A percentile compares a stretch with the other conserved stretches of the same genome.
Conservation (phyloP, 2,113 vertebrate species). For the Pyxicephalus adspersus region DNA sequence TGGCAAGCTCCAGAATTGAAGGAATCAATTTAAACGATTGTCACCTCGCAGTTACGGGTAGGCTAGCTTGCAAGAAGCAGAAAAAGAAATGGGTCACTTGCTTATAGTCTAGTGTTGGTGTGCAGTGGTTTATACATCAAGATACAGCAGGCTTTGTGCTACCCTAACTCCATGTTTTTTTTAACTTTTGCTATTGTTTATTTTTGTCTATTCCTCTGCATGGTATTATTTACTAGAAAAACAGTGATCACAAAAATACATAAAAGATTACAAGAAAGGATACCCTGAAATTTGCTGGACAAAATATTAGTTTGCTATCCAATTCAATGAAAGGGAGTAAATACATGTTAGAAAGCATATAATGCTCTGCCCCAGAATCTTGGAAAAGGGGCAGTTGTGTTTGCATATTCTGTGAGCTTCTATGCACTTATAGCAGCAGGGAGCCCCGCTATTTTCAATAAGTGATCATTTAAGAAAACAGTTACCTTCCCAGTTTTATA, state of each 20-base stretch:
- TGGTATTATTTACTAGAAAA: too few relatives aligned
- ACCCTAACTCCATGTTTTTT: too few relatives aligned
- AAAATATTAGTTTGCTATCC: conserved; percentile 4
- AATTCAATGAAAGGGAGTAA: not conserved
- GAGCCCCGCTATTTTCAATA: conserved; percentile 60
- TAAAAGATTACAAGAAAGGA: not conserved
- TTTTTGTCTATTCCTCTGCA: too few relatives aligned
- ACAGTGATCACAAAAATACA: not conserved
- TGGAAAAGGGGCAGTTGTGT: not conserved
- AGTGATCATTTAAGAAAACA: conserved; percentile 52
- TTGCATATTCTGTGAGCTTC: conserved; percentile 59
- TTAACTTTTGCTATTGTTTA: too few relatives aligned
- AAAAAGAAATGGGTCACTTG: not conserved
- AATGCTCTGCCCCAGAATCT: not conserved
- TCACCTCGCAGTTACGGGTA: not conserved
- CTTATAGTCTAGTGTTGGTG: too few relatives aligned
- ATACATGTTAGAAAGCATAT: not conserved
- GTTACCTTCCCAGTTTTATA: conserved; percentile 54
- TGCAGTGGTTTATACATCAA: too few relatives aligned
- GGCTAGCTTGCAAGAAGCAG: not conserved
- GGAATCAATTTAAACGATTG: not conserved
- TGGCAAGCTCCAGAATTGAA: conserved; percentile 3
- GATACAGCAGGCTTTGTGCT: too few relatives aligned
- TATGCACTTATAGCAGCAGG: conserved; percentile 56
- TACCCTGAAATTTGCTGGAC: not conserved